A percentile compares a stretch with the other conserved stretches of the same genome.
These are phyloP conservation scores for Lasius platythorax DNA, from an alignment of 2,888 invertebrate species.

Conservation along the genomic window DNA sequence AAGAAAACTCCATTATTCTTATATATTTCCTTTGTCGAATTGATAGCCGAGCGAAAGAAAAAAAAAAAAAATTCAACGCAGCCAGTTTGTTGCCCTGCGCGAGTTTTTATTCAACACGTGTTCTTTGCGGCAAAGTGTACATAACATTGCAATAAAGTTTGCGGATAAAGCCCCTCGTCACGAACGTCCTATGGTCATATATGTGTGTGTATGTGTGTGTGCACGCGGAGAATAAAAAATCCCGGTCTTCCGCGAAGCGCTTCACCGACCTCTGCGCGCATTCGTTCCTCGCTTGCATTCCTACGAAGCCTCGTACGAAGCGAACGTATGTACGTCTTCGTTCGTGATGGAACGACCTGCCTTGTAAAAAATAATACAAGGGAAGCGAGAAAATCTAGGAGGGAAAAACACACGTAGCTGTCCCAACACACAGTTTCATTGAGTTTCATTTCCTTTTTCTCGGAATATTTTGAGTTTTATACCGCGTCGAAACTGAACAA, in stretches of 20 bases:
- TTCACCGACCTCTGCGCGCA: background rate
- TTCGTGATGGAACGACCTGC: slow-evolving; percentile 22
- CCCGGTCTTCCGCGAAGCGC: slow-evolving; percentile 37
- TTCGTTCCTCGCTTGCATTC: slow-evolving; percentile 31
- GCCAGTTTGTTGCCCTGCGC: background rate
- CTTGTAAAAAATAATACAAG: slow-evolving; percentile 12
- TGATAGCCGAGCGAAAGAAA: background rate
- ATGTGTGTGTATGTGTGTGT: no score
- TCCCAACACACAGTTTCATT: no score
- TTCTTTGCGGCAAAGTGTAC: background rate
- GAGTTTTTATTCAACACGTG: slow-evolving; percentile 1
- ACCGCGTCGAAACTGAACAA: background rate
- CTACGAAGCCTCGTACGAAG: background rate
- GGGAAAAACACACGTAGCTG: background rate
- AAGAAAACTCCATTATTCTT: background rate
- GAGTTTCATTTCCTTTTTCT: background rate
- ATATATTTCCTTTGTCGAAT: background rate
- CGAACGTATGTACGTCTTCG: background rate
- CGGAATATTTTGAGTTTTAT: background rate
- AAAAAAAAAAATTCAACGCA: background rate
- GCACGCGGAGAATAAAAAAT: slow-evolving; percentile 20
- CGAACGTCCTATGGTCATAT: slow-evolving; percentile 8
- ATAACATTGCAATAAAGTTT: background rate
- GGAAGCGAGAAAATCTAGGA: slow-evolving; percentile 6
- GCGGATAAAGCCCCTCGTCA: slow-evolving; percentile 9